These are phyloP conservation scores for Bujurquina vittata DNA, from an alignment of 2,113 vertebrate species.

Conservation along the genomic window DNA sequence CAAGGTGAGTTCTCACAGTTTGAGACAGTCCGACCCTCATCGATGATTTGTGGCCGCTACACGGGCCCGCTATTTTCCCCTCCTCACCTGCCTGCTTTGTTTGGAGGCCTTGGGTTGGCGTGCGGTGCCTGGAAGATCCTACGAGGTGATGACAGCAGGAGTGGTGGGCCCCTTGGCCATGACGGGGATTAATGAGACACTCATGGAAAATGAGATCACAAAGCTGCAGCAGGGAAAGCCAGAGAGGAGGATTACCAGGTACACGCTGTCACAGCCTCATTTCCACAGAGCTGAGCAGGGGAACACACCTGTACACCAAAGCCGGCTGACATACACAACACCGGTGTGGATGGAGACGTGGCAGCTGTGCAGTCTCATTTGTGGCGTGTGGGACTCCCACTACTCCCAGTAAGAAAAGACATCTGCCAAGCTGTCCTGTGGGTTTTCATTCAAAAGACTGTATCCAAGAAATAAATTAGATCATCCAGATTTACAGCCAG, in stretches of 20 bases:
- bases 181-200: conserved; percentile 77
- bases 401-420: conserved; percentile 41
- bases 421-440: conserved; percentile 42
- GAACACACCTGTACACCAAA: conserved; percentile 21
- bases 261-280: conserved; percentile 27
- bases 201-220: conserved; percentile 72
- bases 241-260: conserved; percentile 60
- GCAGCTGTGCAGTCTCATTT: conserved; percentile 63
- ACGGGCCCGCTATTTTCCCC: conserved; percentile 21
- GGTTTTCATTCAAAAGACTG: conserved; percentile 24
- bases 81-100: conserved; percentile 29
- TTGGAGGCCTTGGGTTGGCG: conserved; percentile 35
- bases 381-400: not conserved
- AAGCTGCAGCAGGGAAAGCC: conserved; percentile 39
- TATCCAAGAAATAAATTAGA: conserved; percentile 2
- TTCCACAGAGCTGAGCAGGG: conserved; percentile 5
- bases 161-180: conserved; percentile 50
- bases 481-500: conserved; percentile 4
- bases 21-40: conserved; percentile 49
- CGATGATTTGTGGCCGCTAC: conserved; percentile 62
- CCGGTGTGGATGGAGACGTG: conserved; percentile 22
- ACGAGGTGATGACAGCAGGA: conserved; percentile 49
- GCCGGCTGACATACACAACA: conserved; percentile 3
- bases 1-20: conserved; percentile 58
- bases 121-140: conserved; percentile 14